Percentiles rank a stretch among this genome's conserved stretches.
phyloP scores from a whole-genome alignment of 2,888 invertebrate species.

The Dryomyza anilis region DNA sequence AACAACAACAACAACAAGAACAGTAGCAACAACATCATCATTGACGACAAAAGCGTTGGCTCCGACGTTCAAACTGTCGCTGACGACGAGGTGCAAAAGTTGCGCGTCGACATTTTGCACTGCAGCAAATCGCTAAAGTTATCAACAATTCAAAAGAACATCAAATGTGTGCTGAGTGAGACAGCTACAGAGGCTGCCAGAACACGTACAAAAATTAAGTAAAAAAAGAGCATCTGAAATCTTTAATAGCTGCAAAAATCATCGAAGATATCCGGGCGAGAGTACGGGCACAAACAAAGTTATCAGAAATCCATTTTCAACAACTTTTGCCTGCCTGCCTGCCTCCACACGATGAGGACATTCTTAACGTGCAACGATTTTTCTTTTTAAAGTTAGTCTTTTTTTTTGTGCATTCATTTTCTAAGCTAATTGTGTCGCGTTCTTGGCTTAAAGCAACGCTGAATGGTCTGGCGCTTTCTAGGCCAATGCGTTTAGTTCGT shows the following conservation, averaged over 20 bases:
- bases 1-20: background rate
- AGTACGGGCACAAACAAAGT: conserved; percentile 5
- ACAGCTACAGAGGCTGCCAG: background rate
- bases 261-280: background rate
- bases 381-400: background rate
- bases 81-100: conserved; percentile 3
- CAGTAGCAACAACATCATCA: background rate
- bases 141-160: too few relatives aligned
- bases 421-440: background rate
- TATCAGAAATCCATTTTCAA: conserved; percentile 13
- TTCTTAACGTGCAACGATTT: too few relatives aligned
- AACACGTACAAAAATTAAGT: background rate
- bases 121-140: too few relatives aligned
- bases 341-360: too few relatives aligned
- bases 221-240: background rate
- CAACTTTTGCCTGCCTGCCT: conserved; percentile 2
- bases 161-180: background rate
- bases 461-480: too few relatives aligned
- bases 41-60: background rate
- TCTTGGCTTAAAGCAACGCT: too few relatives aligned
- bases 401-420: background rate
- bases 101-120: too few relatives aligned
- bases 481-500: too few relatives aligned
- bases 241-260: background rate
- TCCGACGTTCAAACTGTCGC: background rate